Evolutionary conservation across 1,140 invertebrate genomes (phyloP).

Genomic region (Hycleus cichorii): DNA sequence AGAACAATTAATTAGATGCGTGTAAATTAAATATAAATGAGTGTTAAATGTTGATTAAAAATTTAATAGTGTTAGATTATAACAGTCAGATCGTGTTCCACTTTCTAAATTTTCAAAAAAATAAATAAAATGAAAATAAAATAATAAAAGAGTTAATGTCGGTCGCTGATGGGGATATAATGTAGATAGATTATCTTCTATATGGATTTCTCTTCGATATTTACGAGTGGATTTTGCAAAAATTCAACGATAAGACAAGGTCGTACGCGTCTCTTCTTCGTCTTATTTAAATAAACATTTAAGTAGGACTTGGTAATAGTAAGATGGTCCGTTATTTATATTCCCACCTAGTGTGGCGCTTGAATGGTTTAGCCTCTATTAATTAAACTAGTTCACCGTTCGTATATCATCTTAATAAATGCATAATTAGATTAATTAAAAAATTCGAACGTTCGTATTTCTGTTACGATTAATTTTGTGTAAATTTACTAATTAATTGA

Average conservation of each 20-base stretch:
- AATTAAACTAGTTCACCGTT: not conserved
- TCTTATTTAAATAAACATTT: too few species aligned
- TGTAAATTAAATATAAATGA: too few species aligned
- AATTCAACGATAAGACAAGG: too few species aligned
- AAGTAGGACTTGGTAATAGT: too few species aligned
- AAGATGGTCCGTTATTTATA: too few species aligned
- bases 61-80: conserved; percentile 1
- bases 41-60: too few species aligned
- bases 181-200: not conserved
- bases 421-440: too few species aligned
- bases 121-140: not conserved
- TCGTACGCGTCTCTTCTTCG: too few species aligned
- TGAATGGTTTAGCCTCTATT: not conserved
- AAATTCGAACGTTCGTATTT: conserved; percentile 7
- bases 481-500: not conserved
- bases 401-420: not conserved
- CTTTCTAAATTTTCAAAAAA: conserved; percentile 11
- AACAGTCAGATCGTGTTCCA: conserved; percentile 15
- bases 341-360: too few species aligned
- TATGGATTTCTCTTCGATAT: not conserved
- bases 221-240: too few species aligned
- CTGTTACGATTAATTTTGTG: conserved; percentile 20
- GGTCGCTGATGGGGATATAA: conserved; percentile 18
- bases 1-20: too few species aligned
- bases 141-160: conserved; percentile 3